These are phyloP conservation scores for Dasyornis broadbenti DNA, from an alignment of 2,113 vertebrate species.

Conservation along the genomic window DNA sequence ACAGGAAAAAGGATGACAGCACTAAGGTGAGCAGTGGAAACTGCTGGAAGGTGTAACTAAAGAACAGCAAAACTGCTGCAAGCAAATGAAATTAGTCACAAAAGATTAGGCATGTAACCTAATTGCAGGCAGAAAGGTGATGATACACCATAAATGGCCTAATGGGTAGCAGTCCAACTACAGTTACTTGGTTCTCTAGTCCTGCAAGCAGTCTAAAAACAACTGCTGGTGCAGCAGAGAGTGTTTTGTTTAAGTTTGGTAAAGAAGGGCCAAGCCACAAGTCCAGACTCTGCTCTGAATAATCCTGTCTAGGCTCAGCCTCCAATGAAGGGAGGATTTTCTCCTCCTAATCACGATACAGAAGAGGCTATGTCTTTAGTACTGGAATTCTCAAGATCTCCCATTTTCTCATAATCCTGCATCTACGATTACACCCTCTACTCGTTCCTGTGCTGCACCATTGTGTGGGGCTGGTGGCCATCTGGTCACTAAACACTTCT, in stretches of 20 bases:
- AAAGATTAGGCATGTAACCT: background rate
- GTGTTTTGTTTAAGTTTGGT: background rate
- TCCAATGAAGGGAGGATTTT: background rate
- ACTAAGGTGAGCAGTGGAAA: background rate
- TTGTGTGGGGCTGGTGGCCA: background rate
- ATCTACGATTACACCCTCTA: accelerated
- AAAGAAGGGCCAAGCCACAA: background rate
- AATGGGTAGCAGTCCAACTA: background rate
- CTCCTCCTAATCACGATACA: background rate
- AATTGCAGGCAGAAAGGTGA: background rate
- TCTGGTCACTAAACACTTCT: background rate
- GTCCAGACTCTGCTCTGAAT: background rate
- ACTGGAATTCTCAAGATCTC: background rate
- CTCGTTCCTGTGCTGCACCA: background rate
- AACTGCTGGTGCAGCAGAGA: background rate
- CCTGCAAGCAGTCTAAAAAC: background rate
- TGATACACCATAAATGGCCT: background rate
- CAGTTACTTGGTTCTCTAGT: background rate
- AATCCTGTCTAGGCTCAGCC: background rate
- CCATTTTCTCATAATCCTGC: background rate
- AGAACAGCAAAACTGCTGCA: background rate
- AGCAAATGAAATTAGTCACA: background rate
- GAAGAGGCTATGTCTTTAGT: background rate
- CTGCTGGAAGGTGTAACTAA: background rate
- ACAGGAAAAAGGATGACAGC: background rate